Percentiles rank a stretch among this genome's conserved stretches.
Conservation (phyloP, 2,888 invertebrate species). For the Alloplasta piceator region DNA sequence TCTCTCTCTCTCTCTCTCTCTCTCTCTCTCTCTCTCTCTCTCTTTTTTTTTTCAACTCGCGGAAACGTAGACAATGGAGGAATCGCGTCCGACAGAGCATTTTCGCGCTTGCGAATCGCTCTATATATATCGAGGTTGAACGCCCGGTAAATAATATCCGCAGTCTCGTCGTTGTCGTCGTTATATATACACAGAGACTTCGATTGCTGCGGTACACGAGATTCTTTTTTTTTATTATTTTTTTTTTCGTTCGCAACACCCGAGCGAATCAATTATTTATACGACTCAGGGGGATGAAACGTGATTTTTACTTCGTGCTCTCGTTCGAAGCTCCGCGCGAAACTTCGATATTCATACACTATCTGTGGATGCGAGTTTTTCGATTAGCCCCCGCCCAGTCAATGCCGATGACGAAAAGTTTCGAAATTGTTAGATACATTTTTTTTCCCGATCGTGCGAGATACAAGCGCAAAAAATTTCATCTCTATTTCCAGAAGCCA, state of each 20-base stretch:
- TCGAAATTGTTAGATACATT: conserved; percentile 4
- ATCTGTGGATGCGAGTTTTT: conserved; percentile 10
- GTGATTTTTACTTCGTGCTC: conserved; percentile 39
- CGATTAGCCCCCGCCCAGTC: conserved; percentile 11
- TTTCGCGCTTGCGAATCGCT: conserved; percentile 67
- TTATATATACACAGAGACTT: conserved; percentile 28
- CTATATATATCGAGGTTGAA: conserved; percentile 64
- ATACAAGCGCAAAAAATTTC: not conserved
- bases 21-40: conserved; percentile 12
- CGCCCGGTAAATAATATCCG: conserved; percentile 76
- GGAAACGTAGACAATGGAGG: conserved; percentile 59
- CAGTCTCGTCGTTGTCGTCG: conserved; percentile 43
- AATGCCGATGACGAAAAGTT: conserved; percentile 14
- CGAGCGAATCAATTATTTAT: conserved; percentile 56
- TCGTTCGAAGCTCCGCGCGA: conserved; percentile 4
- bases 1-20: conserved; percentile 12
- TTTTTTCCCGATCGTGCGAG: too few species aligned
- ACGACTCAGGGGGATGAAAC: conserved; percentile 19
- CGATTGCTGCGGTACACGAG: conserved; percentile 54
- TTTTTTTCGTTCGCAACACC: conserved; percentile 20
- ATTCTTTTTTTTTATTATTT: conserved; percentile 15
- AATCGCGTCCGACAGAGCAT: conserved; percentile 67
- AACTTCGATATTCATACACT: conserved; percentile 39
- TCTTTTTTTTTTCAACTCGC: conserved; percentile 30
- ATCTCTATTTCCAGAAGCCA: not conserved